Conservation (phyloP, 2,888 invertebrate species). For the Rhaphigaster nebulosa region DNA sequence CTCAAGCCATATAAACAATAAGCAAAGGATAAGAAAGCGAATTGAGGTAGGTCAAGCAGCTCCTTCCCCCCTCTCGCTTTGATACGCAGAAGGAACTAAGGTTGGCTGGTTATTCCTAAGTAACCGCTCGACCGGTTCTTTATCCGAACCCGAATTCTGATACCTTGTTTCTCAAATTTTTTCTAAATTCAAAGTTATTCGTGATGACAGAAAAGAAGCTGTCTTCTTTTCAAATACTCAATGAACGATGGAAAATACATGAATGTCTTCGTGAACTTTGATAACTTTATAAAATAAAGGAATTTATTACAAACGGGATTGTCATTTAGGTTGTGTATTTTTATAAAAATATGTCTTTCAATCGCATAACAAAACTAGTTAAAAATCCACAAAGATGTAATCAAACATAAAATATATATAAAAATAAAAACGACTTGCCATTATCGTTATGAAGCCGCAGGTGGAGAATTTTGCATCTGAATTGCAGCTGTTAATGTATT, state of each 20-base stretch:
- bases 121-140: not conserved
- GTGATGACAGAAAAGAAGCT: too few relatives aligned
- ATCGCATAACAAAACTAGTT: not conserved
- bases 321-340: too few relatives aligned
- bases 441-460: not conserved
- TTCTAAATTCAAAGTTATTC: too few relatives aligned
- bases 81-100: not conserved
- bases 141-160: not conserved
- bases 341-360: not conserved
- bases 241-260: too few relatives aligned
- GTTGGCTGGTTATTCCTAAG: not conserved
- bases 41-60: not conserved
- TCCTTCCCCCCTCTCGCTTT: not conserved
- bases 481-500: not conserved
- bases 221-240: too few relatives aligned
- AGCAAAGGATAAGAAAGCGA: not conserved
- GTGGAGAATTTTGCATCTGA: not conserved
- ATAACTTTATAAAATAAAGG: too few relatives aligned
- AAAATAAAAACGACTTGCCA: not conserved
- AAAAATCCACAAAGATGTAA: not conserved
- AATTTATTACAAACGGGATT: too few relatives aligned
- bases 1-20: not conserved
- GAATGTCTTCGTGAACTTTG: too few relatives aligned
- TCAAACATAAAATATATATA: not conserved
- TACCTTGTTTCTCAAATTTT: too few relatives aligned